Evolutionary conservation across 2,113 vertebrate species (phyloP).

Genomic region (Octodon degus): DNA sequence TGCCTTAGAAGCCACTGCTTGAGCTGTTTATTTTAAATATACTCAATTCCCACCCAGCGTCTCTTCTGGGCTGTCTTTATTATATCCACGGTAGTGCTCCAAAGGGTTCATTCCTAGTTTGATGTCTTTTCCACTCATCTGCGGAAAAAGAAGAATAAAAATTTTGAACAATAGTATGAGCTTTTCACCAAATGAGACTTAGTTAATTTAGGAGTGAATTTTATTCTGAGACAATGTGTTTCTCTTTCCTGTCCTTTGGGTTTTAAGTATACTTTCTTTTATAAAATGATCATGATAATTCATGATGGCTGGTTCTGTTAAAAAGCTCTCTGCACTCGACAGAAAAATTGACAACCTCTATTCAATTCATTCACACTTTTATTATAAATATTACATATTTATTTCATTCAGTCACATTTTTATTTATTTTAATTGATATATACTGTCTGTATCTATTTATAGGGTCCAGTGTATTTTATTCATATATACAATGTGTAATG

Average conservation of each 20-base stretch:
- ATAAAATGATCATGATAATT: conserved; percentile 10
- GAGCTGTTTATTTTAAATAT: background rate
- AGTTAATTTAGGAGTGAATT: conserved; percentile 26
- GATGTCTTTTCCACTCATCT: background rate
- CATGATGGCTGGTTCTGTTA: background rate
- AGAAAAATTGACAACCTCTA: background rate
- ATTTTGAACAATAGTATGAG: background rate
- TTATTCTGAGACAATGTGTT: conserved; percentile 38
- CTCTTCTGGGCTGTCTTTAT: background rate
- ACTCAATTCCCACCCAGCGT: background rate
- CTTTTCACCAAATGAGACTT: background rate
- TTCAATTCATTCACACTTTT: background rate
- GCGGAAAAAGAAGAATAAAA: background rate
- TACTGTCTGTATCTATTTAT: too few relatives aligned
- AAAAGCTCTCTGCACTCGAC: background rate
- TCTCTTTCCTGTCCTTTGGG: background rate
- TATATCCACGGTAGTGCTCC: background rate
- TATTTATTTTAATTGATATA: background rate
- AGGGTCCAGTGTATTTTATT: background rate
- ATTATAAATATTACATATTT: background rate
- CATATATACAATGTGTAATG: background rate
- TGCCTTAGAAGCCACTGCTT: background rate
- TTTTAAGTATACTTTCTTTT: background rate
- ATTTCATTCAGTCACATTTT: background rate
- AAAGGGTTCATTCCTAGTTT: background rate